phyloP scores from a whole-genome alignment of 2,888 invertebrate genomes.

The Choreutis nemorana region DNA sequence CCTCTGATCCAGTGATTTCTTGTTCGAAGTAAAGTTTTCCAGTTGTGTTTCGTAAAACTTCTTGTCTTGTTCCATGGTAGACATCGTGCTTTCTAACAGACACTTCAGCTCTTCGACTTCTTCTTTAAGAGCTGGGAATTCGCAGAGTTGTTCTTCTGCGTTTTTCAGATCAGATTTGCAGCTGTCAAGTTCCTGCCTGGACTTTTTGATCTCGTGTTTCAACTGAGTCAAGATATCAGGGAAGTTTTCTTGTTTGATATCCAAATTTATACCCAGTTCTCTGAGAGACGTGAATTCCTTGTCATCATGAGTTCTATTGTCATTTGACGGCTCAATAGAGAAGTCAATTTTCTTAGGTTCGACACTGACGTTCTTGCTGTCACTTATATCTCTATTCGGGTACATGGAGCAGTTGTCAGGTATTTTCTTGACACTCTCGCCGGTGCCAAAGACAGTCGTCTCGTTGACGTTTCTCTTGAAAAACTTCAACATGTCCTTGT shows the following conservation, averaged over 20 bases:
- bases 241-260: conserved; percentile 47
- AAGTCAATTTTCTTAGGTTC: conserved; percentile 59
- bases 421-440: conserved; percentile 30
- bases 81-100: conserved; percentile 54
- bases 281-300: conserved; percentile 56
- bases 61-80: conserved; percentile 61
- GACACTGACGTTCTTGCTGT: conserved; percentile 38
- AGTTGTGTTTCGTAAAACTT: conserved; percentile 64
- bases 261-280: conserved; percentile 57
- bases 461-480: conserved; percentile 56
- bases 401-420: conserved; percentile 58
- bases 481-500: conserved; percentile 27
- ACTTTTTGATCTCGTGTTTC: conserved; percentile 62
- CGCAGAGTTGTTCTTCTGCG: conserved; percentile 60
- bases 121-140: conserved; percentile 57
- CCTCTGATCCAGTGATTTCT: conserved; percentile 61
- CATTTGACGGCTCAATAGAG: conserved; percentile 36
- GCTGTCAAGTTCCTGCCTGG: conserved; percentile 60
- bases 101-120: conserved; percentile 55
- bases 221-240: conserved; percentile 51
- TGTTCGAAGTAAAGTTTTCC: conserved; percentile 59
- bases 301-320: conserved; percentile 37
- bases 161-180: conserved; percentile 61
- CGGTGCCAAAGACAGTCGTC: conserved; percentile 39
- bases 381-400: conserved; percentile 49